These are phyloP conservation scores for Mionectes macconnelli DNA, from an alignment of 2,113 vertebrate genomes.

Conservation along the genomic window DNA sequence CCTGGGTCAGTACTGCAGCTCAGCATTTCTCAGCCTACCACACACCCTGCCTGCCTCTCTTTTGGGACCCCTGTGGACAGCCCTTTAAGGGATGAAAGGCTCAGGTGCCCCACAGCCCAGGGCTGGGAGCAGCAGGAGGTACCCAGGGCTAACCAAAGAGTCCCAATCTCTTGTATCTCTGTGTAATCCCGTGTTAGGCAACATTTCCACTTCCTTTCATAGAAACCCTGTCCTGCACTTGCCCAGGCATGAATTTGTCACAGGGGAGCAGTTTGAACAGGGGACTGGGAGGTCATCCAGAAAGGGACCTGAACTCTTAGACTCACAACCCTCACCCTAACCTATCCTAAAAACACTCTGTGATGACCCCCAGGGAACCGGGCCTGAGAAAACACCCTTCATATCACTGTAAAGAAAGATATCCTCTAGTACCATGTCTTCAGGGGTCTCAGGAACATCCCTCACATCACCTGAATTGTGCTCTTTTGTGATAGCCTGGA, in stretches of 20 bases:
- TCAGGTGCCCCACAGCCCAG: neutral
- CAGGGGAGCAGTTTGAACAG: neutral
- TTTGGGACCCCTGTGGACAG: accelerated
- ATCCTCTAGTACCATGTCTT: neutral
- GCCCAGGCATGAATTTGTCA: neutral
- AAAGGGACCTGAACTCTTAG: neutral
- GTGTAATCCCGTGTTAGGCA: neutral
- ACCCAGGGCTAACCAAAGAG: neutral
- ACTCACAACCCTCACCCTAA: too few species aligned
- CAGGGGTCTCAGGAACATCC: neutral
- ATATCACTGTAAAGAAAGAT: neutral
- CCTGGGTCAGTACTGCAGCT: neutral
- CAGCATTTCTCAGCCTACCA: neutral
- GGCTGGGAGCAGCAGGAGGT: neutral
- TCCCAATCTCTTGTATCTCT: accelerated
- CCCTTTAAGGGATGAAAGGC: neutral
- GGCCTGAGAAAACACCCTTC: neutral
- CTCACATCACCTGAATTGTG: neutral
- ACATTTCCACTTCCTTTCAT: neutral
- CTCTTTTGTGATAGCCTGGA: neutral
- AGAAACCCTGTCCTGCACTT: neutral
- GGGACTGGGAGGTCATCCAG: neutral
- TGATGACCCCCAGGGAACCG: neutral
- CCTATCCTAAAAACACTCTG: neutral
- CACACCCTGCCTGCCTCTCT: neutral